phyloP scores from a whole-genome alignment of 2,797 vertebrate genomes.

The Sebastes kiyomatsui region DNA sequence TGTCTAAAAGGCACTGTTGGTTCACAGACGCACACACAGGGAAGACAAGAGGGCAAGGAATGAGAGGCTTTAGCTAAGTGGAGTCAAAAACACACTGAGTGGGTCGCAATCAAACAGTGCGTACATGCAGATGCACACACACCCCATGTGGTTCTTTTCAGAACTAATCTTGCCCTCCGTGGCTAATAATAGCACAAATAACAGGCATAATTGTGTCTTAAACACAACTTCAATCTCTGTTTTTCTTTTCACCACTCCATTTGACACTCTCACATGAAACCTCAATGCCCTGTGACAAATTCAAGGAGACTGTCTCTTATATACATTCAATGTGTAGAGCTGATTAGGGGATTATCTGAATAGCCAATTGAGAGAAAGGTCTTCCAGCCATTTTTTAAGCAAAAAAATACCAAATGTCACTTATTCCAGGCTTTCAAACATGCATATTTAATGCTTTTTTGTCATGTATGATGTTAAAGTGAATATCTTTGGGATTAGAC shows the following conservation, averaged over 20 bases:
- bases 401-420: not conserved
- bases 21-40: not conserved
- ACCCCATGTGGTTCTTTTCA: not conserved
- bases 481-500: not conserved
- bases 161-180: not conserved
- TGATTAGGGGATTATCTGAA: not conserved
- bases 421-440: not conserved
- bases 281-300: not conserved
- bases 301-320: not conserved
- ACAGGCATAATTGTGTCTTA: not conserved
- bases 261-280: not conserved
- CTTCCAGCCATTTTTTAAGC: not conserved
- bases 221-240: not conserved
- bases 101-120: not conserved
- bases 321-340: not conserved
- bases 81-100: not conserved
- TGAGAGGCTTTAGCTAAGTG: not conserved
- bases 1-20: slow-evolving; percentile 24
- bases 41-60: slow-evolving; percentile 13
- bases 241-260: not conserved
- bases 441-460: not conserved
- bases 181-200: not conserved
- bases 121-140: not conserved
- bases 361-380: not conserved
- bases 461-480: not conserved